Percentiles rank a stretch among this genome's conserved stretches.
Evolutionary conservation across 2,113 vertebrate genomes (phyloP).

Genomic region (Brachirus orientalis): DNA sequence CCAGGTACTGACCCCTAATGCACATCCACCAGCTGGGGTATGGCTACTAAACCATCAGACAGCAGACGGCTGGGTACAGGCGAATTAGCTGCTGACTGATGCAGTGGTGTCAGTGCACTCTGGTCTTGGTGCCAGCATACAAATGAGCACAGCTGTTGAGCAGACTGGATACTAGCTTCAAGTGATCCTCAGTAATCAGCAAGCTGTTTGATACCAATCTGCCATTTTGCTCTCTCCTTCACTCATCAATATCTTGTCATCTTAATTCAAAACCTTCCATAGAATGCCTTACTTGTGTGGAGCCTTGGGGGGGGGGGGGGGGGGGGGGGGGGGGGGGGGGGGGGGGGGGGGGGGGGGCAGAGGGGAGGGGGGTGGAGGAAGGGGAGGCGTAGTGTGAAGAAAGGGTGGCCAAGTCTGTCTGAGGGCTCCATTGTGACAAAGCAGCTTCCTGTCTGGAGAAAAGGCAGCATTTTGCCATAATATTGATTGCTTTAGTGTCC

Average conservation of each 20-base stretch:
- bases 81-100: slow-evolving; percentile 34
- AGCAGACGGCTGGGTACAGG: slow-evolving; percentile 16
- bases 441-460: slow-evolving; percentile 61
- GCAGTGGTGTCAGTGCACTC: neutral
- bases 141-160: slow-evolving; percentile 57
- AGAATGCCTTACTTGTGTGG: neutral
- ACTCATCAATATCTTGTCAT: slow-evolving; percentile 18
- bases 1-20: slow-evolving; percentile 67
- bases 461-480: slow-evolving; percentile 41
- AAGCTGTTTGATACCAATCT: slow-evolving; percentile 27
- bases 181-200: slow-evolving; percentile 45
- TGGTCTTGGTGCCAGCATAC: slow-evolving; percentile 23
- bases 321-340: too few species aligned
- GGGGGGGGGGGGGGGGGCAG: neutral
- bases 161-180: slow-evolving; percentile 17
- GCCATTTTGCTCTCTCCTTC: slow-evolving; percentile 4
- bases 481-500: slow-evolving; percentile 73
- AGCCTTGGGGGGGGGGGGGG: neutral
- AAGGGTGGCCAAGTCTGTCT: slow-evolving; percentile 30
- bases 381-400: slow-evolving; percentile 3
- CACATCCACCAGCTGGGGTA: slow-evolving; percentile 47
- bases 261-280: slow-evolving; percentile 1
- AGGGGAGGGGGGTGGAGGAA: neutral
- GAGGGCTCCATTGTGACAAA: slow-evolving; percentile 42
- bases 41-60: slow-evolving; percentile 13